These are phyloP conservation scores for Atherix ibis DNA, from an alignment of 2,888 invertebrate genomes.

Conservation along the genomic window DNA sequence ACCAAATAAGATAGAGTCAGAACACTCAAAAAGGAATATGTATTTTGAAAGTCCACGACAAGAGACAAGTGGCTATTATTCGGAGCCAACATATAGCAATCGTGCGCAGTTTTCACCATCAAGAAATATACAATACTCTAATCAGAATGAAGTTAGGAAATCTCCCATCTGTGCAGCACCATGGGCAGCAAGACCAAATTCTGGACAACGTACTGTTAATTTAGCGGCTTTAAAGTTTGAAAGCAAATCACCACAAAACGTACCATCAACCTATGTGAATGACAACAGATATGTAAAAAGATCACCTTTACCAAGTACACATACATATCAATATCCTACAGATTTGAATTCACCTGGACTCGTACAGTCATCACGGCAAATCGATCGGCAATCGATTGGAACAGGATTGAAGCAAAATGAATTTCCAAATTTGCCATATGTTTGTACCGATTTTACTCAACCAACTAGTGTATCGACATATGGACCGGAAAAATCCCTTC, in stretches of 20 bases:
- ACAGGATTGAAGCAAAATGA: constrained; percentile 3
- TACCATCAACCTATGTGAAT: constrained; percentile 5
- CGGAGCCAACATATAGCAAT: constrained; percentile 1
- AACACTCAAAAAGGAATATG: constrained; percentile 5
- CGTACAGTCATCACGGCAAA: constrained; percentile 14
- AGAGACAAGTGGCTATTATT: background rate
- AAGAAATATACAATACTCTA: constrained; percentile 14
- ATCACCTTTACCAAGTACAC: constrained; percentile 26
- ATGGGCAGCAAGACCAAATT: constrained; percentile 35
- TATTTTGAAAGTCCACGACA: constrained; percentile 5
- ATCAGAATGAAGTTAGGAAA: constrained; percentile 15
- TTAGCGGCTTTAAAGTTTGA: constrained; percentile 42
- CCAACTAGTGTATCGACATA: constrained; percentile 30
- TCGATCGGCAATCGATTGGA: constrained; percentile 19
- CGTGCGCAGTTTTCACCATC: constrained; percentile 3
- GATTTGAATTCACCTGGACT: constrained; percentile 21
- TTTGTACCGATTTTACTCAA: constrained; percentile 37
- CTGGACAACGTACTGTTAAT: constrained; percentile 36
- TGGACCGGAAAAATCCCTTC: constrained; percentile 24
- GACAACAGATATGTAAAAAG: constrained; percentile 15
- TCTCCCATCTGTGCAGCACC: constrained; percentile 25
- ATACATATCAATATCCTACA: background rate
- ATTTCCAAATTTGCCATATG: constrained; percentile 24
- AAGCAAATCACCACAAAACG: constrained; percentile 18
- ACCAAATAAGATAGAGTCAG: constrained; percentile 18